Conservation (phyloP, 2,888 invertebrate species). For the Microplitis manilae region DNA sequence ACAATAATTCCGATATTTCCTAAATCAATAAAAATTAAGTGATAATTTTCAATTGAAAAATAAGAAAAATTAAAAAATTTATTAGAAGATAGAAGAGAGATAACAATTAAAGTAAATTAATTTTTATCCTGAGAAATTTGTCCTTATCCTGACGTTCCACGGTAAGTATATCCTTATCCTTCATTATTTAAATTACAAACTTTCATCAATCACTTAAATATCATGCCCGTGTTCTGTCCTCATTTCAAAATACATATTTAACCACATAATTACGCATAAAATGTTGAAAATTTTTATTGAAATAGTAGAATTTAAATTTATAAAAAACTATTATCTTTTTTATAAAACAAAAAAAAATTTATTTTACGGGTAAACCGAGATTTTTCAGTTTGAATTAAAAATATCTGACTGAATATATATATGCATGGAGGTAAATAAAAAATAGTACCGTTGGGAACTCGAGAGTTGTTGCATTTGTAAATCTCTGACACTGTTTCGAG, state of each 20-base stretch:
- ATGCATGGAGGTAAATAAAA: slow-evolving; percentile 5
- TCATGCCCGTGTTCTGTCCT: no score
- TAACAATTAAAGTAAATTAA: neutral
- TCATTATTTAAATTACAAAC: slow-evolving; percentile 6
- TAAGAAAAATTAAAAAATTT: neutral
- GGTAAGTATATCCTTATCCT: neutral
- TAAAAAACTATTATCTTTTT: neutral
- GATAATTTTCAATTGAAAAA: no score
- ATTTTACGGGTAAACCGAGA: neutral
- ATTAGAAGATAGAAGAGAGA: neutral
- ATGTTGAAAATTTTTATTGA: no score
- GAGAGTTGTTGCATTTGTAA: slow-evolving; percentile 12
- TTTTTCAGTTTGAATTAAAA: neutral
- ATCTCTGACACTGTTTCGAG: slow-evolving; percentile 20
- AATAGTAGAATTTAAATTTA: no score
- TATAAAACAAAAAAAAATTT: neutral
- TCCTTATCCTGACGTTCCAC: neutral
- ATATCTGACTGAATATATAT: neutral
- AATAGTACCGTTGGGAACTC: neutral
- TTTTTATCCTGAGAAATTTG: neutral
- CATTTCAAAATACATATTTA: no score
- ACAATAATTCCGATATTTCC: no score
- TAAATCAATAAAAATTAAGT: no score
- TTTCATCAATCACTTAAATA: neutral
- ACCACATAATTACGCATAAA: no score